Evolutionary conservation across 2,797 vertebrate species (phyloP), one percentile per base, ranked within the genome.

Genomic region (Lacerta bilineata): DNA sequence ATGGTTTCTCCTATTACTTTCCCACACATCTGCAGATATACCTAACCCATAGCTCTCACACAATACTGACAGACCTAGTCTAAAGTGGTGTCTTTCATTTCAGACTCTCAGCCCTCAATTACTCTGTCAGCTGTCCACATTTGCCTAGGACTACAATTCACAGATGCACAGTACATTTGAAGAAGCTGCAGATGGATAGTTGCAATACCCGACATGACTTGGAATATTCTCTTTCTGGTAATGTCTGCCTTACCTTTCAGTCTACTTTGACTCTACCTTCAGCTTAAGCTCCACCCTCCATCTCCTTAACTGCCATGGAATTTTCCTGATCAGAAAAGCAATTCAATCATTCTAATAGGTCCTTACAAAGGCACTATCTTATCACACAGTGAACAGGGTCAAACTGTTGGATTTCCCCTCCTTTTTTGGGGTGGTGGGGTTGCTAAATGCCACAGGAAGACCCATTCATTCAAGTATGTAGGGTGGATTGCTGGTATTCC

Each of bases 191-290:
- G 23, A 39, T 64, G 8, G 33, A 86, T 2, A 86, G 61, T 46
- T 33, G 2, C 8, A 5, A 1, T 76, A 69, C 68, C 39, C 46
- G 4, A 2, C 43, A 83, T 78, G 50, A 66, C 5, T 10, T 27
- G 68, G 7, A 5, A n/a, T 29, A 76, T 41, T 74, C 68, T 81
- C 29, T 8, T 46, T 55, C 46, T 43, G 29, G 4, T 17, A 17
- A n/a, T 39, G 5, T n/a, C 77, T 84, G 18, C 11, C 3, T 61
- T 55, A 17, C 27, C 13, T 39, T 64, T 78, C 41, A 13, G 15
- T 84, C 66, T 55, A 71, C 20, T 36, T n/a, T 43, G 77, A 15
- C 25, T 77, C 33, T 83, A 77, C 39, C 39, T 88, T 84, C 50
- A 61, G 13, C 8, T 25, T 27, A 84, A 33, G n/a, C 43, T 23